A percentile compares a stretch with the other conserved stretches of the same genome.
These are phyloP conservation scores for Oscheius sp. DNA, from an alignment of 2,888 invertebrate species.

Conservation along the genomic window DNA sequence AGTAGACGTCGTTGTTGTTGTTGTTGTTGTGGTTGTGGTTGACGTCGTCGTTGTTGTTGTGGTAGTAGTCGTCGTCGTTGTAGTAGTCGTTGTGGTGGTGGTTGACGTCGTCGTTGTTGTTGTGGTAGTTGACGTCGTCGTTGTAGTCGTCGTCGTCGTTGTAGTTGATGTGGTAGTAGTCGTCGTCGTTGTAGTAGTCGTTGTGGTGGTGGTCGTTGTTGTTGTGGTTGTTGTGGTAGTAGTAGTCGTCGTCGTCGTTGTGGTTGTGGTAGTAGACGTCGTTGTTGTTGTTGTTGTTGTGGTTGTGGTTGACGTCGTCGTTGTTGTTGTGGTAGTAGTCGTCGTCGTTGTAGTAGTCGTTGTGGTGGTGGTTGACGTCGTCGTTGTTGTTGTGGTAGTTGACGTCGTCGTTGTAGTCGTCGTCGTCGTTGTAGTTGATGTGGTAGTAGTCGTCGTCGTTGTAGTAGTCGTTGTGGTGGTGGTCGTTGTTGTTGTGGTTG, in stretches of 20 bases:
- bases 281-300: not conserved
- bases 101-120: not conserved
- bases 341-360: not conserved
- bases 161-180: not conserved
- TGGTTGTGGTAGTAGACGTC: not conserved
- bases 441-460: not conserved
- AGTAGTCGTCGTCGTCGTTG: not conserved
- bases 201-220: not conserved
- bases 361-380: not conserved
- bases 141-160: not conserved
- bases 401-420: not conserved
- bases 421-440: not conserved
- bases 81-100: not conserved
- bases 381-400: not conserved
- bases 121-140: not conserved
- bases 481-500: not conserved
- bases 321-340: not conserved
- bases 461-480: not conserved
- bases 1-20: not conserved
- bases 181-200: not conserved
- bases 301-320: not conserved
- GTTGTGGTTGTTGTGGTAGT: not conserved
- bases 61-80: not conserved
- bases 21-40: not conserved
- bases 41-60: not conserved